phyloP scores from a whole-genome alignment of 2,888 invertebrate species.

The Diarsia mendica region DNA sequence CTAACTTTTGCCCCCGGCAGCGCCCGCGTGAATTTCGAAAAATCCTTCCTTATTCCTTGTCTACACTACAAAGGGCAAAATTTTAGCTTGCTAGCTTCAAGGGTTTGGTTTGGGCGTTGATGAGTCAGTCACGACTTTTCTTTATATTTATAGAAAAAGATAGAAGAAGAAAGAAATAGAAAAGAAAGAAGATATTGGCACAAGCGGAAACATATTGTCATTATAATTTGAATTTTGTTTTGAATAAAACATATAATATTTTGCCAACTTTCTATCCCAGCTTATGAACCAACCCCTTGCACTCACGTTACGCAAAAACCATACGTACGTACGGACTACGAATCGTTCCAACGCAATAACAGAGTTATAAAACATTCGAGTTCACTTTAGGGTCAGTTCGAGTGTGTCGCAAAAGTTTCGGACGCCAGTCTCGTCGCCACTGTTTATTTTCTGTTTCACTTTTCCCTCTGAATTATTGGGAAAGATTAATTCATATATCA shows the following conservation, averaged over 20 bases:
- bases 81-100: too few species aligned
- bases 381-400: constrained; percentile 75
- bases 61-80: too few species aligned
- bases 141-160: too few species aligned
- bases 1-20: too few species aligned
- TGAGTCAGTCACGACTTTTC: too few species aligned
- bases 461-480: constrained; percentile 50
- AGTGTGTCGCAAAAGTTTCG: constrained; percentile 72
- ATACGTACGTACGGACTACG: constrained; percentile 3
- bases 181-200: too few species aligned
- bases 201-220: too few species aligned
- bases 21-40: too few species aligned
- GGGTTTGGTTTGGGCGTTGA: too few species aligned
- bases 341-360: constrained; percentile 73
- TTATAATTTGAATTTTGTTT: too few species aligned
- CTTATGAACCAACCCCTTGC: background rate
- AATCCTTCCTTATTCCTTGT: too few species aligned
- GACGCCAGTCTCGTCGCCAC: constrained; percentile 35
- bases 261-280: background rate
- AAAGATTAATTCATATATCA: constrained; percentile 44
- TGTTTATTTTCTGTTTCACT: constrained; percentile 66
- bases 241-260: background rate
- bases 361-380: constrained; percentile 76
- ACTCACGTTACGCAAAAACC: background rate
- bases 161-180: too few species aligned